phyloP scores from a whole-genome alignment of 1,140 invertebrate species.

The Caenorhabditis brenneri region DNA sequence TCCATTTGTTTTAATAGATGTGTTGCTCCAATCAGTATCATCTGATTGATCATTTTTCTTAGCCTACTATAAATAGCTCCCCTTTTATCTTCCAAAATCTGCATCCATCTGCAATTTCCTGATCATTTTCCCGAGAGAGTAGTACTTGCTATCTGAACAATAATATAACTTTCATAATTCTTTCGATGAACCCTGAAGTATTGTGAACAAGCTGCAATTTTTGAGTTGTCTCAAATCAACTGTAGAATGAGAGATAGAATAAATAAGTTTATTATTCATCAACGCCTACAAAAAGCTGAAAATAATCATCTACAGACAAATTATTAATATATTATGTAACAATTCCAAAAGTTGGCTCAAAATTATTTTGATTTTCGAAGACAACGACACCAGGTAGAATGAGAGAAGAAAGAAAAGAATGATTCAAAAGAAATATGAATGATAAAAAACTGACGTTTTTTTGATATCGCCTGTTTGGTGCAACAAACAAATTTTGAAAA shows the following conservation, averaged over 20 bases:
- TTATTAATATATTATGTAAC: conserved; percentile 34
- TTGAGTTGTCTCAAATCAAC: too few relatives aligned
- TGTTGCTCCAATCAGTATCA: too few relatives aligned
- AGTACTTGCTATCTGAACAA: too few relatives aligned
- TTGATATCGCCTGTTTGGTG: conserved; percentile 32
- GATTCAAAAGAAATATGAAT: background rate
- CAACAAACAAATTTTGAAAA: background rate
- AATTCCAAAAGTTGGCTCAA: background rate
- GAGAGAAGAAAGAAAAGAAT: background rate
- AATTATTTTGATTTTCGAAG: background rate
- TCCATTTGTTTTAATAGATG: too few relatives aligned
- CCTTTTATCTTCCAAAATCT: too few relatives aligned
- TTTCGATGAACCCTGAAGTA: too few relatives aligned
- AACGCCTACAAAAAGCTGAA: conserved; percentile 42
- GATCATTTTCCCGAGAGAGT: too few relatives aligned
- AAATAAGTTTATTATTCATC: conserved; percentile 36
- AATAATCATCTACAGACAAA: conserved; percentile 18
- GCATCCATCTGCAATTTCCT: too few relatives aligned
- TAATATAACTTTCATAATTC: too few relatives aligned
- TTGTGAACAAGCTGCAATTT: too few relatives aligned
- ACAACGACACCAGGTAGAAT: conserved; percentile 12
- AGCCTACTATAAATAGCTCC: too few relatives aligned
- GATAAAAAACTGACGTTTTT: background rate
- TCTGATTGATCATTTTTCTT: too few relatives aligned
- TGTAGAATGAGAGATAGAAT: background rate